Conservation (phyloP, 2,797 vertebrate genomes). For the Hydrophis major region DNA sequence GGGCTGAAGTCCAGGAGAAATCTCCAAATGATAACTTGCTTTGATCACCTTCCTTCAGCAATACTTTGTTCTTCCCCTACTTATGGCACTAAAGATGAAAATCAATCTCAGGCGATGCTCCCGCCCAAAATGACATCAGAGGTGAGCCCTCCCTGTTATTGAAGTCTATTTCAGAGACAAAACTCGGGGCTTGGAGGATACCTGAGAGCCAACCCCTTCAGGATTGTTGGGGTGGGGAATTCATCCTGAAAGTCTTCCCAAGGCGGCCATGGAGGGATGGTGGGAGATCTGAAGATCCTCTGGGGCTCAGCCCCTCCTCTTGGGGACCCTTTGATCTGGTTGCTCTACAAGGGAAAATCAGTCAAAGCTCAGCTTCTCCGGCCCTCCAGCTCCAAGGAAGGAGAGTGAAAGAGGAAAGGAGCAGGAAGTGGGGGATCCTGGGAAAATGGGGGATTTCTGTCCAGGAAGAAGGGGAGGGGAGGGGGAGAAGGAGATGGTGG, state of each 20-base stretch:
- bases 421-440: not conserved
- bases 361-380: not conserved
- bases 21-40: fast-evolving
- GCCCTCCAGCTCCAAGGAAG: not conserved
- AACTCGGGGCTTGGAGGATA: too few species aligned
- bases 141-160: too few species aligned
- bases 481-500: not conserved
- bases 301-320: not conserved
- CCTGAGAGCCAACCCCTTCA: too few species aligned
- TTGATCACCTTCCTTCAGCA: not conserved
- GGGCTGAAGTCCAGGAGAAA: not conserved
- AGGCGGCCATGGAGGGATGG: too few species aligned
- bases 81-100: not conserved
- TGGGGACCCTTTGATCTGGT: not conserved
- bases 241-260: too few species aligned
- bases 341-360: not conserved
- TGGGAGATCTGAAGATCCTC: too few species aligned
- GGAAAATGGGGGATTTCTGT: not conserved
- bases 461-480: not conserved
- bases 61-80: fast-evolving
- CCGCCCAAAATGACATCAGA: not conserved
- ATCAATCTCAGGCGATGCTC: not conserved
- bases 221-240: too few species aligned
- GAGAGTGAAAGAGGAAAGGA: not conserved
- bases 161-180: too few species aligned